Conservation (phyloP, 2,888 invertebrate species). For the Dyspetes luteomarginatus region DNA sequence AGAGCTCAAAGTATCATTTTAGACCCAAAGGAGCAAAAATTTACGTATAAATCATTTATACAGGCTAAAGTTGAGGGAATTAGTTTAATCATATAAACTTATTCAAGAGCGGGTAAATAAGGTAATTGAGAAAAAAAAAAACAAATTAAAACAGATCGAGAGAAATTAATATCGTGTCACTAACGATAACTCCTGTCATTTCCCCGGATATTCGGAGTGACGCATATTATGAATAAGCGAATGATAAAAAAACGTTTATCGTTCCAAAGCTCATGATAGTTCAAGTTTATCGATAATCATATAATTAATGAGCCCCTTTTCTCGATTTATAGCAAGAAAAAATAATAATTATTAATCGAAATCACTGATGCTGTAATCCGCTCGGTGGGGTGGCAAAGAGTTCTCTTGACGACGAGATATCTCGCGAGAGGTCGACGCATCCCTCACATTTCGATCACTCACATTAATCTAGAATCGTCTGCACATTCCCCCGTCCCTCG, state of each 20-base stretch:
- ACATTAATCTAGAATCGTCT: not conserved
- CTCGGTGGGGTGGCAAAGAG: slow-evolving; percentile 49
- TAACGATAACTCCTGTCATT: slow-evolving; percentile 16
- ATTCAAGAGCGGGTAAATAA: too few species aligned
- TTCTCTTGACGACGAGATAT: slow-evolving; percentile 59
- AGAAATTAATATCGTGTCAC: not conserved
- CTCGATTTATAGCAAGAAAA: not conserved
- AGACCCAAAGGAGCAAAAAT: too few species aligned
- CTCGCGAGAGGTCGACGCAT: slow-evolving; percentile 28
- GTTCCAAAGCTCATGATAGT: slow-evolving; percentile 4
- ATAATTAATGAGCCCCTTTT: slow-evolving; percentile 25
- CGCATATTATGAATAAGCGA: not conserved
- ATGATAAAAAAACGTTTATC: slow-evolving; percentile 21
- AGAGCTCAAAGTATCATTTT: too few species aligned
- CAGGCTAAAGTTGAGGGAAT: too few species aligned
- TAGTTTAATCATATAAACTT: too few species aligned
- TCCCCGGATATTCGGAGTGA: not conserved
- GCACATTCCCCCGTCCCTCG: not conserved
- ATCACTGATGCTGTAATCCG: slow-evolving; percentile 36
- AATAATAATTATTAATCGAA: slow-evolving; percentile 2
- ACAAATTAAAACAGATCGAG: not conserved
- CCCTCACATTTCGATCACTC: slow-evolving; percentile 13
- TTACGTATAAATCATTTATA: too few species aligned
- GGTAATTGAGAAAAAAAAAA: not conserved
- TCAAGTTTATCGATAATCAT: slow-evolving; percentile 40